These are phyloP conservation scores for Rotaria socialis DNA, from an alignment of 2,888 invertebrate species.

Conservation along the genomic window DNA sequence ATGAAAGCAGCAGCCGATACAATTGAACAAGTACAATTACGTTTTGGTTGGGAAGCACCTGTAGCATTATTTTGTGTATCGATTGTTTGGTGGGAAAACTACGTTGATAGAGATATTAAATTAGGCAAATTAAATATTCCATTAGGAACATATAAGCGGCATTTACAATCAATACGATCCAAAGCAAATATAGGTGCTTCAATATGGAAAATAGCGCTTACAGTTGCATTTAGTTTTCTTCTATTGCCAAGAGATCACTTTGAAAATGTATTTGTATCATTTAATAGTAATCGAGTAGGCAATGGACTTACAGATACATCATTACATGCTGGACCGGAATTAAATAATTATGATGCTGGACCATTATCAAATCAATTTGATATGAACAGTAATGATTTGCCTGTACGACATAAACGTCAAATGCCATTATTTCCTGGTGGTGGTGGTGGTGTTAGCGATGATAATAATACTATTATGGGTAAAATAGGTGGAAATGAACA, in stretches of 20 bases:
- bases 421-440: background rate
- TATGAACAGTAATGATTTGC: background rate
- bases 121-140: constrained; percentile 46
- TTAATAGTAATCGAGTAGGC: background rate
- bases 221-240: constrained; percentile 51
- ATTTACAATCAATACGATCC: constrained; percentile 50
- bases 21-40: constrained; percentile 32
- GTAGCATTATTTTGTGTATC: constrained; percentile 69
- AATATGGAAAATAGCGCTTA: constrained; percentile 52
- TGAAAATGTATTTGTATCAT: constrained; percentile 47
- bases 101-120: constrained; percentile 60
- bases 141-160: constrained; percentile 49
- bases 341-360: constrained; percentile 35
- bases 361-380: constrained; percentile 20
- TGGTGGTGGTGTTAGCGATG: background rate
- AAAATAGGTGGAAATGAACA: background rate
- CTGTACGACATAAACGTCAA: constrained; percentile 19
- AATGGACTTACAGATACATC: background rate
- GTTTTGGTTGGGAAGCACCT: constrained; percentile 64
- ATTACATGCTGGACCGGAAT: constrained; percentile 35
- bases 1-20: background rate
- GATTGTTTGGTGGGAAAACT: constrained; percentile 80
- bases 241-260: constrained; percentile 48
- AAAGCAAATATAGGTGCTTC: constrained; percentile 51
- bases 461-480: background rate